These are phyloP conservation scores for Oncorhynchus keta DNA, from an alignment of 2,113 vertebrate genomes.

Conservation along the genomic window DNA sequence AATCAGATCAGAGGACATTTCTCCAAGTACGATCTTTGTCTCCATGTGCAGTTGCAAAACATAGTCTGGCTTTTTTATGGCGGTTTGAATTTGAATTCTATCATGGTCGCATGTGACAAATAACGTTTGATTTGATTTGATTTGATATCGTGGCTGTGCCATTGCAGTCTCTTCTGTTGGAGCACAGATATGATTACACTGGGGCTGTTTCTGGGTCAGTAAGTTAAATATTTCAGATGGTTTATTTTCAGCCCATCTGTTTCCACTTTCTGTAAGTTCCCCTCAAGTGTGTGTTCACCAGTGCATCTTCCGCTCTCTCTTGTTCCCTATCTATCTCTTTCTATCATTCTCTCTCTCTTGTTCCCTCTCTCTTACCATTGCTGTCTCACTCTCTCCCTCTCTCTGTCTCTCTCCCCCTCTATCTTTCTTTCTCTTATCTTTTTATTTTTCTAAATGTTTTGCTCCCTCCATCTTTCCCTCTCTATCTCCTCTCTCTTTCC, in stretches of 20 bases:
- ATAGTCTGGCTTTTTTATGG: too few species aligned
- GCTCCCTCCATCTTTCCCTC: too few species aligned
- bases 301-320: conserved; percentile 18
- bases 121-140: conserved; percentile 14
- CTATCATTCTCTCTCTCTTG: neutral
- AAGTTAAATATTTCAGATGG: conserved; percentile 81
- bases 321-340: conserved; percentile 25
- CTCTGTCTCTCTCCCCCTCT: neutral
- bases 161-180: conserved; percentile 48
- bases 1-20: too few species aligned
- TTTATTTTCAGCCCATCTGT: conserved; percentile 78
- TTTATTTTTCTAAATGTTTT: too few species aligned
- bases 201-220: conserved; percentile 78
- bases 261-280: conserved; percentile 66
- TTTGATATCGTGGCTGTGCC: conserved; percentile 65
- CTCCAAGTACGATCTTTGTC: too few species aligned
- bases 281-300: conserved; percentile 17
- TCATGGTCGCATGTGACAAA: too few species aligned
- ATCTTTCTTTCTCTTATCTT: too few species aligned
- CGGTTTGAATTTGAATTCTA: too few species aligned
- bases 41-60: too few species aligned
- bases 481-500: too few species aligned
- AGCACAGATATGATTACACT: conserved; percentile 67
- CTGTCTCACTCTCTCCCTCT: conserved; percentile 11
- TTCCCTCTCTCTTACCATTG: too few species aligned